Percentiles rank a stretch among this genome's conserved stretches.
phyloP scores from a whole-genome alignment of 2,888 invertebrate species.

The Apantesis nais region DNA sequence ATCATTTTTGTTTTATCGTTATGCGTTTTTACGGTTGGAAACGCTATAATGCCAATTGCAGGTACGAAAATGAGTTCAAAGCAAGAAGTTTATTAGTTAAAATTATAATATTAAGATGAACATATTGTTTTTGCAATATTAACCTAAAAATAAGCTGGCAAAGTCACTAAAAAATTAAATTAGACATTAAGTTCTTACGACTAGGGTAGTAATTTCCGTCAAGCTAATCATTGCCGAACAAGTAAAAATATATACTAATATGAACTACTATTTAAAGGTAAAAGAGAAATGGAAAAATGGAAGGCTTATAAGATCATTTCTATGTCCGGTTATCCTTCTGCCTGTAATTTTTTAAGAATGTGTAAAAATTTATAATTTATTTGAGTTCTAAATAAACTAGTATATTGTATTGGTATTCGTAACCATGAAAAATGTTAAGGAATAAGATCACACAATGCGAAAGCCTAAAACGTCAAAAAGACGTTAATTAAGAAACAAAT shows the following conservation, averaged over 20 bases:
- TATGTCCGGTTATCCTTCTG: no score
- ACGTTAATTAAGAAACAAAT: no score
- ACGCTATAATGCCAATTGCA: conserved; percentile 49
- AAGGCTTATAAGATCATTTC: no score
- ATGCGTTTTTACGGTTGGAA: conserved; percentile 48
- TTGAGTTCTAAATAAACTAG: no score
- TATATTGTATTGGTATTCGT: no score
- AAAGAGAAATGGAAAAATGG: no score
- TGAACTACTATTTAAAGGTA: no score
- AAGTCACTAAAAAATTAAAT: neutral
- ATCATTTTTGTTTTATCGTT: conserved; percentile 47
- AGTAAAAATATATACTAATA: neutral
- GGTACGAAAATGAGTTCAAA: conserved; percentile 26
- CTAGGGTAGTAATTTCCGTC: neutral
- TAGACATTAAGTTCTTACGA: neutral
- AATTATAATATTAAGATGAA: neutral
- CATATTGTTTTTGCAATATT: neutral
- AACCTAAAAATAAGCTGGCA: neutral
- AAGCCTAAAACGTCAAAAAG: no score
- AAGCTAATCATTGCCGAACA: neutral
- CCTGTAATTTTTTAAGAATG: no score
- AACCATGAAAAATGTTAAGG: no score
- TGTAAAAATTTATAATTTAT: no score
- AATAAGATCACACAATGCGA: no score
- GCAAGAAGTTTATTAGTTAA: neutral